Evolutionary conservation across 2,113 vertebrate genomes (phyloP), one percentile per base, ranked within the genome.

Genomic region (Columbina picui): DNA sequence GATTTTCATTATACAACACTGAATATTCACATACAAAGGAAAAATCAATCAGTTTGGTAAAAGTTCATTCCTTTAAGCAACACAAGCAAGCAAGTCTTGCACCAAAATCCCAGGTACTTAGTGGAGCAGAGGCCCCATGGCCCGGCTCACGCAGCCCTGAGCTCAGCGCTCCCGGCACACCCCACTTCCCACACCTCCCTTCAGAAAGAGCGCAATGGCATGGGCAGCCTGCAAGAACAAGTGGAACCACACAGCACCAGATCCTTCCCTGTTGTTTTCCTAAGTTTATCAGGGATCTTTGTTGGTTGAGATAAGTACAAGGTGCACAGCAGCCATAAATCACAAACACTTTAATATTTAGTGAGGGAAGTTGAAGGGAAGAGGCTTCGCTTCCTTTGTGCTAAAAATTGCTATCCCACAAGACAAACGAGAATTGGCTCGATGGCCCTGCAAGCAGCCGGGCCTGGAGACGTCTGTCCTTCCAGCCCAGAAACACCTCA

Each of bases 401-500:
- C 49, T 65, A 60, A 56, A 91, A 76, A 45, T 0, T 27, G 30
- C 50, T 57, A 4, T 56, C 65, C 52, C 57, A 53, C 30, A 87
- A 69, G 90, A 90, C 39, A 94, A 83, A 93, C 41, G 49, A 85
- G 71, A 73, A 17, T 8, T 87, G 52, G 74, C 78, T 68, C 32
- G 49, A 20, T 1, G 6, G 61, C 16, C 70, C 11, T 6, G 23
- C 13, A 52, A 63, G 39, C 60, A 56, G 87, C 60, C 56, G 32
- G 93, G 82, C 60, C 34, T 43, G 69, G 49, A 71, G 47, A 57
- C 43, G 61, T 79, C 84, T 85, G 65, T 83, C 67, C 70, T 85
- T 76, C 70, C 82, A 75, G 84, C 70, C 82, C 85, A 90, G 75
- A 69, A 83, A 64, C 90, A 50, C 80, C 94, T 69, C 77, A 47